A percentile compares a stretch with the other conserved stretches of the same genome.
Conservation (phyloP, 2,113 vertebrate genomes). For the Lampris megalopsis region DNA sequence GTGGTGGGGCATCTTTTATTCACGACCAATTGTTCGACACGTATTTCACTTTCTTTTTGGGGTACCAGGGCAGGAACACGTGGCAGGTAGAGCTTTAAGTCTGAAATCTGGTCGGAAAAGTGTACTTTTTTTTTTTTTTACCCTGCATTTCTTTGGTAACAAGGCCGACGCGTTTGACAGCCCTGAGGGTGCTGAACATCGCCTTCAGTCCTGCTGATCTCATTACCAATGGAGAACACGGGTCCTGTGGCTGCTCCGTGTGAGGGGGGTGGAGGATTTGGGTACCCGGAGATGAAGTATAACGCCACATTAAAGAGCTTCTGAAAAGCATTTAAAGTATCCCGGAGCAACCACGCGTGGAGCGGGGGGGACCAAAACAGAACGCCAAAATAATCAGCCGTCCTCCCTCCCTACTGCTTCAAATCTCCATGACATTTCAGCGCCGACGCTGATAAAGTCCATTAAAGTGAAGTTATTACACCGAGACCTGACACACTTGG, state of each 20-base stretch:
- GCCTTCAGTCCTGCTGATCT: conserved; percentile 36
- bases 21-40: conserved; percentile 71
- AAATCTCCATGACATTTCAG: conserved; percentile 79
- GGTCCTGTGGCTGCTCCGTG: conserved; percentile 17
- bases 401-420: conserved; percentile 50
- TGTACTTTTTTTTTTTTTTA: too few relatives aligned
- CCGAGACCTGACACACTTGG: conserved; percentile 69
- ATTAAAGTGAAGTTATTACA: conserved; percentile 78
- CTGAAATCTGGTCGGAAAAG: conserved; percentile 27
- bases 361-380: conserved; percentile 51
- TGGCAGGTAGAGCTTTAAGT: conserved; percentile 29
- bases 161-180: not conserved
- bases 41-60: conserved; percentile 66
- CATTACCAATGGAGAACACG: conserved; percentile 39
- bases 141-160: not conserved
- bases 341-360: conserved; percentile 47
- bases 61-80: conserved; percentile 54
- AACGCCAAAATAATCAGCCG: conserved; percentile 76
- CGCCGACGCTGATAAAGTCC: conserved; percentile 76
- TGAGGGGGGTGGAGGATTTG: conserved; percentile 30
- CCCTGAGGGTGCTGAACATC: not conserved
- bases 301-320: conserved; percentile 52
- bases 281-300: conserved; percentile 49
- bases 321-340: conserved; percentile 63
- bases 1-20: conserved; percentile 72